A percentile compares a stretch with the other conserved stretches of the same genome.
These are phyloP conservation scores for Litocranius walleri DNA, from an alignment of 2,113 vertebrate genomes.

Conservation along the genomic window DNA sequence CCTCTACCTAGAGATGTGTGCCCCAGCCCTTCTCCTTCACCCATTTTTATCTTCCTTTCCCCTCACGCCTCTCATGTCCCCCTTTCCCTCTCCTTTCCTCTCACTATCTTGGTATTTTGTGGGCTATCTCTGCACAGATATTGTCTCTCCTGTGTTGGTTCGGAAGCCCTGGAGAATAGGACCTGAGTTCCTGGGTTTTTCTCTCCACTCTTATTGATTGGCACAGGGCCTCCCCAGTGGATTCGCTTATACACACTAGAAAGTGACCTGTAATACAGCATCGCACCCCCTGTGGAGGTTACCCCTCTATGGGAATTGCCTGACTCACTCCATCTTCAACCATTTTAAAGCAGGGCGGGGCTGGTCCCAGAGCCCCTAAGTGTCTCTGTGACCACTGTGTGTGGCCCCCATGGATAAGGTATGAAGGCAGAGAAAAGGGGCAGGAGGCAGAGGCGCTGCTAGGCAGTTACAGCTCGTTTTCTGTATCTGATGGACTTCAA, in stretches of 20 bases:
- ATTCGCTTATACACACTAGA: not conserved
- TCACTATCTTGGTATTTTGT: not conserved
- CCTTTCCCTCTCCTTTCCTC: not conserved
- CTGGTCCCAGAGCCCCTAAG: not conserved
- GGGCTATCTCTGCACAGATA: not conserved
- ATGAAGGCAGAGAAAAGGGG: not conserved
- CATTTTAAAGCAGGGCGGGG: not conserved
- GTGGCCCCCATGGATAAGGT: not conserved
- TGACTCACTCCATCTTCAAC: not conserved
- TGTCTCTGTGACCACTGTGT: not conserved
- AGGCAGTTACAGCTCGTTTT: not conserved
- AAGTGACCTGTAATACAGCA: not conserved
- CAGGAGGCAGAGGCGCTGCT: not conserved
- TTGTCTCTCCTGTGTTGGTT: not conserved
- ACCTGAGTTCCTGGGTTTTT: not conserved
- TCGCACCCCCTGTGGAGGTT: not conserved
- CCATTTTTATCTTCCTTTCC: not conserved
- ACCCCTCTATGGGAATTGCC: not conserved
- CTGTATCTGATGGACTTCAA: not conserved
- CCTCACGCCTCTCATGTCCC: not conserved
- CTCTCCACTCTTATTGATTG: not conserved
- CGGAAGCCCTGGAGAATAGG: not conserved
- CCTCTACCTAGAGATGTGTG: not conserved
- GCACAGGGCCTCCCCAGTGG: not conserved
- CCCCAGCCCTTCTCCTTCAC: not conserved